These are phyloP conservation scores for Holothuria scabra DNA, from an alignment of 53 echinoderm and acorn worm species.

Conservation along the genomic window DNA sequence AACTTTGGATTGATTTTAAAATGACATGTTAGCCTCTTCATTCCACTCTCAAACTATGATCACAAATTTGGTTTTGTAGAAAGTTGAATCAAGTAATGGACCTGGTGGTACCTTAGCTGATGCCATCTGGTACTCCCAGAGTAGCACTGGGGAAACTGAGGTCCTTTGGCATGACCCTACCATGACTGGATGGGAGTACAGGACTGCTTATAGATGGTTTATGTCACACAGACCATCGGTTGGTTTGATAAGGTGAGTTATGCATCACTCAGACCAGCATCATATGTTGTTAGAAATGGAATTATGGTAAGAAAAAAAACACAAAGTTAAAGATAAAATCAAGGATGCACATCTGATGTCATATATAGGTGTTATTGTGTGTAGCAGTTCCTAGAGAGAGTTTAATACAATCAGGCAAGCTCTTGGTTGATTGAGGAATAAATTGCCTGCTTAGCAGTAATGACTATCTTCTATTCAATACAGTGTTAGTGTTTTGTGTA, in stretches of 20 bases:
- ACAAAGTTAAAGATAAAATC: not conserved
- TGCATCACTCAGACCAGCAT: too few species aligned
- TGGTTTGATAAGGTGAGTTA: slow-evolving; percentile 74
- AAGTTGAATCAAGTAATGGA: slow-evolving; percentile 47
- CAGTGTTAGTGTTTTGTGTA: too few species aligned
- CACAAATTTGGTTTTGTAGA: slow-evolving; percentile 26
- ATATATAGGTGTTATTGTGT: not conserved
- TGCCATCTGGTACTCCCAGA: slow-evolving; percentile 87
- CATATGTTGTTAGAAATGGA: too few species aligned
- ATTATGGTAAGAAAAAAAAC: too few species aligned
- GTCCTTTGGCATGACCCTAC: slow-evolving; percentile 92
- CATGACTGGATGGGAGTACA: slow-evolving; percentile 88
- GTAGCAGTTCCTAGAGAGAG: not conserved
- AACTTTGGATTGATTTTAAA: too few species aligned
- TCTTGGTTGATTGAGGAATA: too few species aligned
- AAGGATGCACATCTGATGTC: too few species aligned
- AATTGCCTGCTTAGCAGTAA: too few species aligned
- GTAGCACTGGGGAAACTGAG: slow-evolving; percentile 72
- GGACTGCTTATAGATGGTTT: slow-evolving; percentile 64
- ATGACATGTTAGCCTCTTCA: too few species aligned
- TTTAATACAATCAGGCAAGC: too few species aligned
- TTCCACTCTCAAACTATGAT: too few species aligned
- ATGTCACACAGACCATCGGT: slow-evolving; percentile 73
- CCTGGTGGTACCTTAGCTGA: slow-evolving; percentile 69
- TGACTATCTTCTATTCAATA: too few species aligned